These are phyloP conservation scores for Catostylus mosaicus DNA, from an alignment of 30 jellyfish, hydroid and myxozoan species.

Conservation along the genomic window DNA sequence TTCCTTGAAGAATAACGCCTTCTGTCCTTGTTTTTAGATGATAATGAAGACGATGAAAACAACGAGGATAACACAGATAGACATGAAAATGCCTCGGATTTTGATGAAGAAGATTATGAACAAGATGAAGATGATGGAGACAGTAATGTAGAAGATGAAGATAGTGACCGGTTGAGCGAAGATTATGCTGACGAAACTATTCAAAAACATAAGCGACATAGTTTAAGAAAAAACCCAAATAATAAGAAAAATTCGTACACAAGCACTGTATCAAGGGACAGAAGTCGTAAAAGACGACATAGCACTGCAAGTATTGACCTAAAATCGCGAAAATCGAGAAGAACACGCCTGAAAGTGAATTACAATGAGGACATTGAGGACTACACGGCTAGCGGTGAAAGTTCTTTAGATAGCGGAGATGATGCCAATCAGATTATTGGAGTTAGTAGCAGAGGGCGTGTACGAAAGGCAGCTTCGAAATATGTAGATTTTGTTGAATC, in stretches of 20 bases:
- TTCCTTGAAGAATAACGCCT: too few species aligned
- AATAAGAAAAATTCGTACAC: background rate
- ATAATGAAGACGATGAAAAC: conserved; percentile 31
- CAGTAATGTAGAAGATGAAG: conserved; percentile 5
- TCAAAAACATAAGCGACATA: background rate
- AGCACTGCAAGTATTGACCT: conserved; percentile 20
- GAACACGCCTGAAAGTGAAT: conserved; percentile 61
- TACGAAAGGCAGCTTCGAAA: conserved; percentile 88
- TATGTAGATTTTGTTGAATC: conserved; percentile 84
- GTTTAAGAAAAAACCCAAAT: background rate
- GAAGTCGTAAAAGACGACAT: conserved; percentile 40
- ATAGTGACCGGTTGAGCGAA: conserved; percentile 11
- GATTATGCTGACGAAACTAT: conserved; percentile 16
- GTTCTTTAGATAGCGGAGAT: conserved; percentile 32
- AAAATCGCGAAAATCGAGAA: conserved; percentile 47
- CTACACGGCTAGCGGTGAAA: conserved; percentile 29
- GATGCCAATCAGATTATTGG: conserved; percentile 48
- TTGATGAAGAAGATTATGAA: conserved; percentile 20
- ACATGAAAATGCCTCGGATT: conserved; percentile 4
- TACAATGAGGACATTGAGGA: conserved; percentile 64
- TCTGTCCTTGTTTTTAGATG: too few species aligned
- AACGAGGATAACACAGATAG: conserved; percentile 33
- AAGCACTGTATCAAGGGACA: too few species aligned
- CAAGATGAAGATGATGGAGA: conserved; percentile 28
- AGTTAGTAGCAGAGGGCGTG: conserved; percentile 96